These are phyloP conservation scores for Oryzias curvinotus DNA, from an alignment of 2,113 vertebrate species.

Conservation along the genomic window DNA sequence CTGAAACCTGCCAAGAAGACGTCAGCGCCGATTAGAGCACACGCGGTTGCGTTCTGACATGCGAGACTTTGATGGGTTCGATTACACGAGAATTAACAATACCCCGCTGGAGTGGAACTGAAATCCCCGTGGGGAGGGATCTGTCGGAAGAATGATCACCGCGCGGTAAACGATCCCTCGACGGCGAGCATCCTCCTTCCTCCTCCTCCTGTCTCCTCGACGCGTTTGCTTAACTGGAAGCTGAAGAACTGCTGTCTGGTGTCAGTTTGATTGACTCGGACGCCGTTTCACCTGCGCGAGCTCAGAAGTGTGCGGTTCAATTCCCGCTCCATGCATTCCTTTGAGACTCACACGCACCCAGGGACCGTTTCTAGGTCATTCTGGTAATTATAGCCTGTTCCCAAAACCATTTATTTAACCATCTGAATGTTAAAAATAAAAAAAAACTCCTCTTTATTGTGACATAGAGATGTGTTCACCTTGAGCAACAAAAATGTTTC, in stretches of 20 bases:
- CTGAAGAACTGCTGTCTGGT: background rate
- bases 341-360: conserved; percentile 20
- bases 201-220: background rate
- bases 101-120: conserved; percentile 5
- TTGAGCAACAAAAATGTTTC: no score
- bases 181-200: background rate
- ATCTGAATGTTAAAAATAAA: conserved; percentile 29
- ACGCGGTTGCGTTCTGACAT: background rate
- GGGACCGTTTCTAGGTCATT: conserved; percentile 66
- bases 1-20: conserved; percentile 1
- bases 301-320: conserved; percentile 15
- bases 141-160: background rate
- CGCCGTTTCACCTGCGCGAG: conserved; percentile 8
- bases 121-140: background rate
- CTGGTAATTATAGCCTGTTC: conserved; percentile 55
- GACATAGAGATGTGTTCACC: background rate
- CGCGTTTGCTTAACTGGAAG: background rate
- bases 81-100: conserved; percentile 5
- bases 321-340: conserved; percentile 29
- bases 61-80: background rate
- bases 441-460: conserved; percentile 6
- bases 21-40: conserved; percentile 7
- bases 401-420: conserved; percentile 28
- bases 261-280: conserved; percentile 6
- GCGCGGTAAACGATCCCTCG: no score